Evolutionary conservation across 2,888 invertebrate genomes (phyloP), one percentile per base, ranked within the genome.

Genomic region (Mythimna albipuncta): DNA sequence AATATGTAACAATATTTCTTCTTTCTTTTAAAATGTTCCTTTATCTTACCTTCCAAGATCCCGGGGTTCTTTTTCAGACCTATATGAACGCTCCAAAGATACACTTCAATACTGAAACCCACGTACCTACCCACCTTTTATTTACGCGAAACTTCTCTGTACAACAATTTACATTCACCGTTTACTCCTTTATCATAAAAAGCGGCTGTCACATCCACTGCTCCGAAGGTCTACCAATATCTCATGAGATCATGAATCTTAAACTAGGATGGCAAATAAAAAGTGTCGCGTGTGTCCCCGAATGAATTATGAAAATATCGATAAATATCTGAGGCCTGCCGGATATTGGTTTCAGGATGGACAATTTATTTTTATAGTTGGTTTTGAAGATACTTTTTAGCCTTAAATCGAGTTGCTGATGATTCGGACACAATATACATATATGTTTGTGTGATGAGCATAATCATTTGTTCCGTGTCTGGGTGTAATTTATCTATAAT

Each of bases 191-290:
- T 83, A 77, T 72, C 77, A 79, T 80, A 85, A 84, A 85, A 85
- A 83, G 77, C 77, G 85, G 72, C 74, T 83, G 85, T 85, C 87
- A 84, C 72, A 84, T 85, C 88, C 90, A 87, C 64, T 72, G 64
- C 61, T 79, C 82, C 76, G 70, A 77, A 86, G 75, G 79, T 82
- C 86, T 87, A 78, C 89, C 93, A 88, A 94, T 94, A 93, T 91
- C 91, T 94, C 93, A 92, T 90, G 89, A 91, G 91, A 91, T 93
- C 95, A 95, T 95, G 95, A 95, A 95, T 95, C 92, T 93, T 95
- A 92, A 93, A 95, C 89, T 89, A 93, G 89, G 89, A 85, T 85
- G 89, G 86, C 89, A 92, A 94, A 94, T 94, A 94, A 95, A 94
- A 94, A 92, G 90, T 91, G 93, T 89, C 90, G 89, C 87, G 85